Conservation (phyloP, 2,797 vertebrate genomes). For the Lepus oiostolus region DNA sequence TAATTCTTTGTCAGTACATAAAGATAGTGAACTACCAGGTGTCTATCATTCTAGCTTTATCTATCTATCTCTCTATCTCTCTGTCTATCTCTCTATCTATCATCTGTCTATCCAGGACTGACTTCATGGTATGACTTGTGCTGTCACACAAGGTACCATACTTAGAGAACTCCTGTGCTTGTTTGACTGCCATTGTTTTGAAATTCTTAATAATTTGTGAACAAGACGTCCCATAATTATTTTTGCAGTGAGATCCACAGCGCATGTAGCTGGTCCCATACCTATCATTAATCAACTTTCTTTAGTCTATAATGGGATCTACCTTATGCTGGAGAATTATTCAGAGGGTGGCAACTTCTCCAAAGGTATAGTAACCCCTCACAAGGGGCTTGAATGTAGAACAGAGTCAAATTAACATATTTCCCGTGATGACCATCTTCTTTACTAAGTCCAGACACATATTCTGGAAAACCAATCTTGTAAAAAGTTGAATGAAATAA, state of each 20-base stretch:
- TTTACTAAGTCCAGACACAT: background rate
- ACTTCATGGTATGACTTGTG: background rate
- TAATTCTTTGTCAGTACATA: conserved; percentile 46
- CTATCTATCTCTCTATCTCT: background rate
- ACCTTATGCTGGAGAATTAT: background rate
- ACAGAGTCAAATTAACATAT: background rate
- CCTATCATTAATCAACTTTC: background rate
- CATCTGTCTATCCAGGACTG: background rate
- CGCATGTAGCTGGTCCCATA: background rate
- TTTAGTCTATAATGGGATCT: background rate
- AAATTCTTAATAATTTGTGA: background rate
- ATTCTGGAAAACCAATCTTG: background rate
- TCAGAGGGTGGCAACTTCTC: background rate
- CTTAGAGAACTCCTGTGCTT: background rate
- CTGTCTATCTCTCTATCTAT: background rate
- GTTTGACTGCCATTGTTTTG: background rate
- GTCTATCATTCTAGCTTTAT: background rate
- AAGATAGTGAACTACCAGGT: background rate
- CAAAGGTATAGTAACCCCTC: background rate
- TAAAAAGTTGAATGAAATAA: background rate
- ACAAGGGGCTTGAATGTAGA: background rate
- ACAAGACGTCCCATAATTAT: background rate
- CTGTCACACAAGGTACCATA: background rate
- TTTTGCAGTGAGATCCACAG: background rate
- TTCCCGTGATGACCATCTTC: background rate